These are phyloP conservation scores for Chrysodeixis includens DNA, from an alignment of 2,888 invertebrate genomes.

Conservation along the genomic window DNA sequence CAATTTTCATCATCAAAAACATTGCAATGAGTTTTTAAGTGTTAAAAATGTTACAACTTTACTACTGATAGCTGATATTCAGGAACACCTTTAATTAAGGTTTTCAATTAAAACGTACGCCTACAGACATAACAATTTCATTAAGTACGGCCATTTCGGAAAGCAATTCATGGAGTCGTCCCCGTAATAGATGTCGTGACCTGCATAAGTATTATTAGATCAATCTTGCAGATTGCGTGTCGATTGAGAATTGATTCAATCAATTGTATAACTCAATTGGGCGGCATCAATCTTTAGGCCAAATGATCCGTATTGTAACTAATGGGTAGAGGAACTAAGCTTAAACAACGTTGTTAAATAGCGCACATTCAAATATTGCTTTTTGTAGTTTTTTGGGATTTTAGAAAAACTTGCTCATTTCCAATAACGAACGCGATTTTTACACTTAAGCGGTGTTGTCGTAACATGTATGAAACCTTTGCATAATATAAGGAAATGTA, in stretches of 20 bases:
- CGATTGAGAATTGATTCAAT: slow-evolving; percentile 4
- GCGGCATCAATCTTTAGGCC: not conserved
- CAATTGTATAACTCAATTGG: slow-evolving; percentile 6
- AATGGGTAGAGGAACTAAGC: not conserved
- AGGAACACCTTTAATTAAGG: not conserved
- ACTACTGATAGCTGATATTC: not conserved
- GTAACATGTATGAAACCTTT: not conserved
- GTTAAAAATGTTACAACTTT: not conserved
- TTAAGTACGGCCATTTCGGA: not conserved
- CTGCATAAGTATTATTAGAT: slow-evolving; percentile 7
- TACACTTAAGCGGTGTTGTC: too few species aligned
- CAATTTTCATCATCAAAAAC: not conserved
- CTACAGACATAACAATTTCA: not conserved
- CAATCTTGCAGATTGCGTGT: slow-evolving; percentile 2
- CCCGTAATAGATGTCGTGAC: slow-evolving; percentile 1
- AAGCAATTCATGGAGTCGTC: slow-evolving; percentile 6
- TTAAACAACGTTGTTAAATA: too few species aligned
- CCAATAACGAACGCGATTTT: too few species aligned
- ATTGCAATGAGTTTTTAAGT: not conserved
- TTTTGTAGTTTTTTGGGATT: too few species aligned
- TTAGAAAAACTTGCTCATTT: too few species aligned
- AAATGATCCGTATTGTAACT: not conserved
- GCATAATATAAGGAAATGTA: not conserved
- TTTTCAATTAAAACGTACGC: not conserved
- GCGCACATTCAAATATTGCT: too few species aligned